Conservation (phyloP, 2,888 invertebrate genomes). For the Drosophila incognita region DNA sequence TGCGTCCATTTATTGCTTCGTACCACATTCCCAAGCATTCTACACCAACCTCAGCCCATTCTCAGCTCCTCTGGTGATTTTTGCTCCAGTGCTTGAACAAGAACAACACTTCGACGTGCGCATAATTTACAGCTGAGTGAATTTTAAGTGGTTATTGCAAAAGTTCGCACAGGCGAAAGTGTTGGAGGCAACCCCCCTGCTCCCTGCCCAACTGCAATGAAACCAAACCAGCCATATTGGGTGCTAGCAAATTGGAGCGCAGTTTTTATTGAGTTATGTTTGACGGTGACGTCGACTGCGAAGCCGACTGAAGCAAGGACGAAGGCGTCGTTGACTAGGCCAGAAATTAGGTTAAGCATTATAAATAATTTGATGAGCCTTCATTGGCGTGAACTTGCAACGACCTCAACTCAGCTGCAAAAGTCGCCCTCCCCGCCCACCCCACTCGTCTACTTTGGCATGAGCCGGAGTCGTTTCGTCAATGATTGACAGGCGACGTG, state of each 20-base stretch:
- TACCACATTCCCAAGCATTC: slow-evolving; percentile 32
- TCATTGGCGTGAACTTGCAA: slow-evolving; percentile 80
- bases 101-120: slow-evolving; percentile 82
- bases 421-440: background rate
- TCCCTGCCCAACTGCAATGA: slow-evolving; percentile 12
- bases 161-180: slow-evolving; percentile 76
- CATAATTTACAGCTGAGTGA: slow-evolving; percentile 84
- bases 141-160: slow-evolving; percentile 84
- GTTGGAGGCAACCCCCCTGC: slow-evolving; percentile 45
- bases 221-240: slow-evolving; percentile 47
- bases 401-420: slow-evolving; percentile 28
- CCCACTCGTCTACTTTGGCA: background rate
- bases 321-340: slow-evolving; percentile 58
- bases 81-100: slow-evolving; percentile 55
- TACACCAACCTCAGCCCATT: background rate
- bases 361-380: slow-evolving; percentile 83
- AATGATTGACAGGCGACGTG: slow-evolving; percentile 70
- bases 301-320: slow-evolving; percentile 18
- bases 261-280: slow-evolving; percentile 69
- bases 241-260: slow-evolving; percentile 57
- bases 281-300: slow-evolving; percentile 4
- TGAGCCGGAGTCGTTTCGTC: slow-evolving; percentile 25
- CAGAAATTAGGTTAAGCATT: slow-evolving; percentile 82
- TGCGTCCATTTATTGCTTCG: slow-evolving; percentile 67
- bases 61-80: slow-evolving; percentile 20